Evolutionary conservation across 2,113 vertebrate genomes (phyloP).

Genomic region (Rhea americana): DNA sequence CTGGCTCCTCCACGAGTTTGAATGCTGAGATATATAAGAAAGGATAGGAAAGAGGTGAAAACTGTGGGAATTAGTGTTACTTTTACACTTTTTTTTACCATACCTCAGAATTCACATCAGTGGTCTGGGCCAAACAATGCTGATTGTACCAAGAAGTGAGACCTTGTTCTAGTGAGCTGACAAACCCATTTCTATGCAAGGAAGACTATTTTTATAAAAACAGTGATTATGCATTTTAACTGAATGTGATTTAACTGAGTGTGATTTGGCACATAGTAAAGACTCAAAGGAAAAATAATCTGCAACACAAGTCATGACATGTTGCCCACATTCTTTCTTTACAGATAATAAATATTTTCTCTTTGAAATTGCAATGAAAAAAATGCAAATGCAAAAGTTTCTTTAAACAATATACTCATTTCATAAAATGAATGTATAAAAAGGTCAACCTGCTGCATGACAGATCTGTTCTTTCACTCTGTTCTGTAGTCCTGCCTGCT

Average conservation of each 20-base stretch:
- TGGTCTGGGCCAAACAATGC: background rate
- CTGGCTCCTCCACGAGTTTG: background rate
- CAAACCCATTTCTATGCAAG: background rate
- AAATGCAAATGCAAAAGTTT: background rate
- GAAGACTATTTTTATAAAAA: background rate
- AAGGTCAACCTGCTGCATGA: background rate
- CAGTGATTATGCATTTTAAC: background rate
- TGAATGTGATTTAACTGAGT: background rate
- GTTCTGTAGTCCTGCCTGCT: background rate
- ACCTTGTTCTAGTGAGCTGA: background rate
- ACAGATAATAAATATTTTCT: background rate
- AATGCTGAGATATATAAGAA: background rate
- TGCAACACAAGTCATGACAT: background rate
- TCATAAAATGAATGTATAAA: background rate
- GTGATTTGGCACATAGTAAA: background rate
- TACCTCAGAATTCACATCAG: background rate
- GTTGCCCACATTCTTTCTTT: background rate
- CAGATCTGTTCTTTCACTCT: background rate
- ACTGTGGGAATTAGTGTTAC: background rate
- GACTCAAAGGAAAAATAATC: background rate
- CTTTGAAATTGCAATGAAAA: background rate
- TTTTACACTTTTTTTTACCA: background rate
- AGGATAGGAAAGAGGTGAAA: background rate
- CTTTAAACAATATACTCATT: background rate
- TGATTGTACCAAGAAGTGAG: background rate